Percentiles rank a stretch among this genome's conserved stretches.
These are phyloP conservation scores for Euwallacea similis DNA, from an alignment of 1,140 invertebrate genomes.

Conservation along the genomic window DNA sequence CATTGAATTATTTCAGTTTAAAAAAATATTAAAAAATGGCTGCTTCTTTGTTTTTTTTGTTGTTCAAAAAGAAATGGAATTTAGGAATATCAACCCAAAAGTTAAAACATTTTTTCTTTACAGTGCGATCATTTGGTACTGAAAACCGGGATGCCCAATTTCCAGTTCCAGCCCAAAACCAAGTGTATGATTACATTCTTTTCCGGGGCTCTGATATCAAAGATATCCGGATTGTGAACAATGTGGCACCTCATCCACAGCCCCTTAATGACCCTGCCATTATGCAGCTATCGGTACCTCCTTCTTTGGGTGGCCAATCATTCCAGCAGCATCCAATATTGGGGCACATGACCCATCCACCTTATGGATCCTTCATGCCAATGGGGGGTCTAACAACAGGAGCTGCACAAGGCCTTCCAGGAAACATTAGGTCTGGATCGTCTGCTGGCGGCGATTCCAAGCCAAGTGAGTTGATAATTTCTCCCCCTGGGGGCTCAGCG, in stretches of 20 bases:
- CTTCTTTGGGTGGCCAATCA: constrained; percentile 59
- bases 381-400: constrained; percentile 56
- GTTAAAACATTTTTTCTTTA: constrained; percentile 47
- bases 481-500: constrained; percentile 51
- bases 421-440: constrained; percentile 54
- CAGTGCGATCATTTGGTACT: constrained; percentile 98
- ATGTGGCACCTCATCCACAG: constrained; percentile 67
- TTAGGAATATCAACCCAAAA: background rate
- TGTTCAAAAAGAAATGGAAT: background rate
- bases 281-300: constrained; percentile 82
- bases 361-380: constrained; percentile 55
- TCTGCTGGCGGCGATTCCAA: constrained; percentile 63
- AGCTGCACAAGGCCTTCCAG: constrained; percentile 23
- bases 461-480: constrained; percentile 76
- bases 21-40: background rate
- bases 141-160: constrained; percentile 94
- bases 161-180: constrained; percentile 92
- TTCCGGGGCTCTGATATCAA: constrained; percentile 98
- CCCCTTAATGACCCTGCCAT: constrained; percentile 92
- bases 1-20: background rate
- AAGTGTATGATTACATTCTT: constrained; percentile 98
- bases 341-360: constrained; percentile 57
- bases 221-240: constrained; percentile 92
- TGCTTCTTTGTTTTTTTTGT: background rate
- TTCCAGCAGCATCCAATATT: constrained; percentile 61